Evolutionary conservation across 2,113 vertebrate genomes (phyloP), one percentile per base, ranked within the genome.

Genomic region (Xenopus borealis): DNA sequence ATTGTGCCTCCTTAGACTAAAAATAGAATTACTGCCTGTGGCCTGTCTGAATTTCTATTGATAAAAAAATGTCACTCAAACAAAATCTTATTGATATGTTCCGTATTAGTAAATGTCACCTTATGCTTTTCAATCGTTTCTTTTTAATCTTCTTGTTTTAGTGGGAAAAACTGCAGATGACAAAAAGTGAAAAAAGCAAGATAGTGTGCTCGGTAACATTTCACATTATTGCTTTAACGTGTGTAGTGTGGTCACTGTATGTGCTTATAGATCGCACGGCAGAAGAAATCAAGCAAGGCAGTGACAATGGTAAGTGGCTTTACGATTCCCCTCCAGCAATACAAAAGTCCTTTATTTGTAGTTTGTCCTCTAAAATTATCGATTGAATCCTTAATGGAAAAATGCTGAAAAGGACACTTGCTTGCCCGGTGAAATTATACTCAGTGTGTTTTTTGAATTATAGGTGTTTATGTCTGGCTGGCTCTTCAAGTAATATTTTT

Each of bases 141-240:
- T 53, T 72, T 44, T 16, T 27, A 19, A 7, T 4, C 70, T 78
- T 82, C 59, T 65, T 3, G 73, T 87, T 86, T 11, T 85, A 99
- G 97, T 99, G 97, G 97, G 97, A 99, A 85, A 95, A 92, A 81
- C 89, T 99, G 67, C 94, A 97, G 85, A 96, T 99, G 97, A 87
- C 94, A 33, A 93, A 91, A 27, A 92, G 90, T 1, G 97, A 99
- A 81, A 93, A 93, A 72, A 93, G 96, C 66, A 98, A 96, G 89
- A 97, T 99, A 79, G 89, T 95, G 83, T 98, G 94, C 79, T 96
- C 97, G 0, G 97, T 99, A 81, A 87, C 93, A 0, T 98, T 99
- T 86, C 97, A 99, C 10, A 80, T 99, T 73, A 93, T 96, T 64
- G 95, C 97, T 0, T 91, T 99, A 83, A 89, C 89, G 46, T 98